A percentile compares a stretch with the other conserved stretches of the same genome.
Evolutionary conservation across 2,888 invertebrate genomes (phyloP).

Genomic region (Hyppa rectilinea): DNA sequence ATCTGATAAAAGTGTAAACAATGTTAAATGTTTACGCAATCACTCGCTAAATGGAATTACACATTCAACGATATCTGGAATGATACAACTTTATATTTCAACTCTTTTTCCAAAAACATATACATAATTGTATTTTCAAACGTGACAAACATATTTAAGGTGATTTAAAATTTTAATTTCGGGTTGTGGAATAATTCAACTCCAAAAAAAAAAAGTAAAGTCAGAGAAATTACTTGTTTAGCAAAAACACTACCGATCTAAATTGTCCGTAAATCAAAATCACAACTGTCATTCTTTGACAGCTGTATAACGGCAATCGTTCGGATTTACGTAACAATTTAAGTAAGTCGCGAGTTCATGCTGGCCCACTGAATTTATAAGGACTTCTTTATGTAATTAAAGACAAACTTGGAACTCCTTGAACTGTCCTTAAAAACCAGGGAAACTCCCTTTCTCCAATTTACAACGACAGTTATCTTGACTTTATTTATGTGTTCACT

Average conservation of each 20-base stretch:
- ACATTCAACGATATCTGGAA: neutral
- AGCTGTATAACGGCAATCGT: no score
- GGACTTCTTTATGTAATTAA: neutral
- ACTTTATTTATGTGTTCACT: constrained; percentile 46
- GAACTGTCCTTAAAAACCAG: constrained; percentile 2
- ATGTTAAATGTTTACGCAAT: neutral
- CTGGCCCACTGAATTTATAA: neutral
- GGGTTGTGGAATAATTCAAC: no score
- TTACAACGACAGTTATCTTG: constrained; percentile 21
- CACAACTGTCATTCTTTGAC: no score
- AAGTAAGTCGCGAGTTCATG: neutral
- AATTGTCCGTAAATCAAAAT: no score
- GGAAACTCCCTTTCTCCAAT: constrained; percentile 8
- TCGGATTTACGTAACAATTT: neutral
- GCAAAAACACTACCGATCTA: no score
- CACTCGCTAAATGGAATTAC: neutral
- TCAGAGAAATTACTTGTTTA: no score
- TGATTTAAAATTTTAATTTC: no score
- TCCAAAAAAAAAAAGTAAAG: no score
- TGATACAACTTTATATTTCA: neutral
- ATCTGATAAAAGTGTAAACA: neutral
- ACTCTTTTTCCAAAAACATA: no score
- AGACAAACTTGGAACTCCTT: constrained; percentile 14
- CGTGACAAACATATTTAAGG: no score
- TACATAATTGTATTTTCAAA: no score